Conservation (phyloP, 1,140 invertebrate species). For the Bombus ignitus region DNA sequence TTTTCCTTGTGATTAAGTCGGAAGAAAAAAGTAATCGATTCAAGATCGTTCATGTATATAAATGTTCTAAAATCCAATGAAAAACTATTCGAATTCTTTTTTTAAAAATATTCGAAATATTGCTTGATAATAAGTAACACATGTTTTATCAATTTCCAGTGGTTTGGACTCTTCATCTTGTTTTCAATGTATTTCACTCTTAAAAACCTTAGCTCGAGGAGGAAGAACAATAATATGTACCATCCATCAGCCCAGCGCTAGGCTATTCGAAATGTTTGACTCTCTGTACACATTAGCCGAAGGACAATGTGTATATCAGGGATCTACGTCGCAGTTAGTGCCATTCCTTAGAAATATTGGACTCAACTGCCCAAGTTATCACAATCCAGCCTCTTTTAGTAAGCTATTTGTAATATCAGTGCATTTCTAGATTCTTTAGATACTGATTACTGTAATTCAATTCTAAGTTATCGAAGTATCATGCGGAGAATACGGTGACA, state of each 20-base stretch:
- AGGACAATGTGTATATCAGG: constrained; percentile 97
- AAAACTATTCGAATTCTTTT: neutral
- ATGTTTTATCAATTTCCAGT: constrained; percentile 82
- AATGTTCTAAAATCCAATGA: neutral
- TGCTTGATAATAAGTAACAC: neutral
- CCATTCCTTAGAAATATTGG: constrained; percentile 92
- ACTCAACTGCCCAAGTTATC: constrained; percentile 96
- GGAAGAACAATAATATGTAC: constrained; percentile 98
- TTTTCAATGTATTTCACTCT: constrained; percentile 94
- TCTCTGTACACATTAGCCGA: constrained; percentile 96
- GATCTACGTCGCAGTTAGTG: constrained; percentile 91
- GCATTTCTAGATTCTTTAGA: neutral
- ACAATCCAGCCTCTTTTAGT: constrained; percentile 98
- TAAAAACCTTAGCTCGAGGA: constrained; percentile 94
- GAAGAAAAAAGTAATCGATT: neutral
- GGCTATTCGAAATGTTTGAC: constrained; percentile 98
- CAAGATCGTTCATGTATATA: constrained; percentile 7
- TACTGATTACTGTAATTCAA: neutral
- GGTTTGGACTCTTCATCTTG: constrained; percentile 97
- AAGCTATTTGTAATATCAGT: constrained; percentile 64
- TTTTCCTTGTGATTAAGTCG: neutral
- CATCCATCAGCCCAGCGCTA: constrained; percentile 98
- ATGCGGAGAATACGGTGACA: constrained; percentile 96
- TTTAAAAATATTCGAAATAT: neutral
- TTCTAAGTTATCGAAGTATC: constrained; percentile 94